These are phyloP conservation scores for Solenopsis invicta DNA, from an alignment of 1,140 invertebrate genomes.

Conservation along the genomic window DNA sequence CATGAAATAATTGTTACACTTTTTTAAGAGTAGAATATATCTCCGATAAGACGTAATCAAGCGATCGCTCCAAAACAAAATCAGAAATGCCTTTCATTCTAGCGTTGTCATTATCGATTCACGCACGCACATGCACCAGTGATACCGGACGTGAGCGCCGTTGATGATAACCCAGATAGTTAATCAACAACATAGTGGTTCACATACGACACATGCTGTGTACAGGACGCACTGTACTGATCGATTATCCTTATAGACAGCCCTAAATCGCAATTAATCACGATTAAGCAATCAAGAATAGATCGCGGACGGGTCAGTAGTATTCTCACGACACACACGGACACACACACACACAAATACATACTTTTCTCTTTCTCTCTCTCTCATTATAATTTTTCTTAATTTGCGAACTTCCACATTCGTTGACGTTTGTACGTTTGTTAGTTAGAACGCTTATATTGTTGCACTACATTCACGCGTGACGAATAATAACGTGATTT, in stretches of 20 bases:
- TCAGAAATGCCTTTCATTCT: not conserved
- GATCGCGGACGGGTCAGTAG: constrained; percentile 13
- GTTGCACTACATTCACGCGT: not conserved
- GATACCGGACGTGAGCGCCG: not conserved
- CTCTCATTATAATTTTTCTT: constrained; percentile 36
- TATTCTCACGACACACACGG: constrained; percentile 3
- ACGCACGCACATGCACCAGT: constrained; percentile 9
- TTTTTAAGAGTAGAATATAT: not conserved
- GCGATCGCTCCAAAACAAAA: not conserved
- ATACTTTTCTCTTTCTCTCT: not conserved
- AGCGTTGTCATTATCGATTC: not conserved
- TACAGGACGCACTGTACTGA: not conserved
- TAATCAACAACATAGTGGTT: constrained; percentile 3
- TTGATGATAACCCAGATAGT: constrained; percentile 41
- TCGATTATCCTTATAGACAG: constrained; percentile 29
- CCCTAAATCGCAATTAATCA: constrained; percentile 8
- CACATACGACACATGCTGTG: not conserved
- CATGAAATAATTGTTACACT: not conserved
- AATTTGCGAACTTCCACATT: constrained; percentile 21
- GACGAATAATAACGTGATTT: not conserved
- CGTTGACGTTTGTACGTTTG: constrained; percentile 46
- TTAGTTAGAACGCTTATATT: constrained; percentile 16
- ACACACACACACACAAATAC: not conserved
- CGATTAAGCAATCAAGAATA: constrained; percentile 20
- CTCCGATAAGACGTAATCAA: not conserved